Evolutionary conservation across 35 echinoderm and acorn worm species (phyloP).

Genomic region (Hemicentrotus pulcherrimus): DNA sequence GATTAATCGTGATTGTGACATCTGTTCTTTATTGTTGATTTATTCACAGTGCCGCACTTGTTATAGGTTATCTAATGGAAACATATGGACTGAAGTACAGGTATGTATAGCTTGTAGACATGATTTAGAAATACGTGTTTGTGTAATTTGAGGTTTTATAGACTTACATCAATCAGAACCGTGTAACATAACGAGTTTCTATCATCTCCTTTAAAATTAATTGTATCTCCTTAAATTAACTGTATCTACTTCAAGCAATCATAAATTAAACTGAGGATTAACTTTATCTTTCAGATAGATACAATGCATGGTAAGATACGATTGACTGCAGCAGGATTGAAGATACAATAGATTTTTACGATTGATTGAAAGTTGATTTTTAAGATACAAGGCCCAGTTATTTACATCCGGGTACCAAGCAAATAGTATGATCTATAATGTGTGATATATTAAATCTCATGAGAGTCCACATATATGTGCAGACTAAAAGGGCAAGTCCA

Average conservation of each 20-base stretch:
- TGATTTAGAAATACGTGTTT: not conserved
- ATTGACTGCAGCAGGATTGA: too few species aligned
- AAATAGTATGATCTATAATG: too few species aligned
- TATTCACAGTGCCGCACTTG: slow-evolving; percentile 42
- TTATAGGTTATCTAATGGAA: slow-evolving; percentile 60
- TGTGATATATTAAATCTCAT: not conserved
- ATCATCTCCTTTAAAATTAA: too few species aligned
- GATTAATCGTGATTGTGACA: not conserved
- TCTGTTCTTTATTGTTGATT: not conserved
- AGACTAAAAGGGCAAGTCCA: not conserved
- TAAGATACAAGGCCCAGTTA: not conserved
- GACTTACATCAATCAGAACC: not conserved
- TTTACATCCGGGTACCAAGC: not conserved
- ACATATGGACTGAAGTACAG: slow-evolving; percentile 57
- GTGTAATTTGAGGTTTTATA: not conserved
- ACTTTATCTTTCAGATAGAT: too few species aligned
- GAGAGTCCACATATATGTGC: not conserved
- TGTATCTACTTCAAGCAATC: too few species aligned
- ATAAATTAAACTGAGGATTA: too few species aligned
- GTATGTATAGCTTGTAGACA: not conserved
- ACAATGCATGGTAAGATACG: too few species aligned
- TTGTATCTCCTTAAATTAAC: too few species aligned
- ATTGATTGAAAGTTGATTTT: not conserved
- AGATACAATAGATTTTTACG: not conserved
- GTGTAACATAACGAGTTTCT: not conserved